phyloP scores from a whole-genome alignment of 2,797 vertebrate species.

The Xiphophorus birchmanni region DNA sequence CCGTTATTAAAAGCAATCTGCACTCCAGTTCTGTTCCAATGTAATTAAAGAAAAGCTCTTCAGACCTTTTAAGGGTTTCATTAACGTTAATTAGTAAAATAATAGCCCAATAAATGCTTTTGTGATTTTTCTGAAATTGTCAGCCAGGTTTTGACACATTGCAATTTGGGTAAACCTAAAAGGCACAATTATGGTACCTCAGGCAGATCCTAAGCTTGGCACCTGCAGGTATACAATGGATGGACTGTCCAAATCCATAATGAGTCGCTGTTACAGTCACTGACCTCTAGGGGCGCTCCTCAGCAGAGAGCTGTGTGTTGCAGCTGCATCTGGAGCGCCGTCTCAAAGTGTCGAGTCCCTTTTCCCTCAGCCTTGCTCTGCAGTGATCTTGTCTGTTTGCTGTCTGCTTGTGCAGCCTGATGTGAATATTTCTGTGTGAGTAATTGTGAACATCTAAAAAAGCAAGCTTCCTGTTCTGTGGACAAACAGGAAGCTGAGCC shows the following conservation, averaged over 20 bases:
- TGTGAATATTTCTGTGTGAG: too few species aligned
- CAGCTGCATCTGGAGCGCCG: too few species aligned
- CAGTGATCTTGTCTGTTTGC: not conserved
- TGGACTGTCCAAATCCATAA: not conserved
- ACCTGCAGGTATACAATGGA: not conserved
- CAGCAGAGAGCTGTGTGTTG: too few species aligned
- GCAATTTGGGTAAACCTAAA: not conserved
- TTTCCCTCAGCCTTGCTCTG: too few species aligned
- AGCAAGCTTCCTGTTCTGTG: not conserved
- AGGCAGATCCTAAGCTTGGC: not conserved
- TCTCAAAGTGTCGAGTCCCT: too few species aligned
- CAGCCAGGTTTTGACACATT: not conserved
- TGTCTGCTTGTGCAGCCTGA: not conserved
- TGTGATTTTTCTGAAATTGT: not conserved
- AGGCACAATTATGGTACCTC: not conserved
- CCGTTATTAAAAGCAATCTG: constrained; percentile 7
- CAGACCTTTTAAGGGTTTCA: not conserved
- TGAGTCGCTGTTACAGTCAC: not conserved
- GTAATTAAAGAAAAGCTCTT: constrained; percentile 5
- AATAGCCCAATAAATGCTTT: not conserved
- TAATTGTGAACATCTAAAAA: not conserved
- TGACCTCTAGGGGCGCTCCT: not conserved
- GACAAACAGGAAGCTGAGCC: too few species aligned
- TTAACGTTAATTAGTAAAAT: constrained; percentile 1
- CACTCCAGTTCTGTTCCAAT: not conserved